Conservation (phyloP, 2,113 vertebrate genomes). For the Ophiodon elongatus region DNA sequence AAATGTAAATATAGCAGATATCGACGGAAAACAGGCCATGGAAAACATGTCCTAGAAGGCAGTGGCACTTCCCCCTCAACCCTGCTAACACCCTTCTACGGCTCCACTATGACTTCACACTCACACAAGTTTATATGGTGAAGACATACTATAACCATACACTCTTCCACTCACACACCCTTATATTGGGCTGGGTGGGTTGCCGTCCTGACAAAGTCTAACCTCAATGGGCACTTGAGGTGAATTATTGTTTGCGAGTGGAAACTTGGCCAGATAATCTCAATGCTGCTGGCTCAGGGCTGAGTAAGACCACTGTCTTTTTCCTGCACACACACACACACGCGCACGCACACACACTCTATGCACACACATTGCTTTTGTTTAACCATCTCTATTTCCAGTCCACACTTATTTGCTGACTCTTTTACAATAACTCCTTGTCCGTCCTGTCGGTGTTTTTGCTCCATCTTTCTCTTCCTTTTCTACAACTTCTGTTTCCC, state of each 20-base stretch:
- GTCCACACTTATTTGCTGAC: conserved; percentile 71
- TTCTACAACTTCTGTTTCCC: conserved; percentile 25
- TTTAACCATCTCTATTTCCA: conserved; percentile 70
- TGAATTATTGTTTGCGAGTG: conserved; percentile 86
- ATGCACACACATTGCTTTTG: conserved; percentile 48
- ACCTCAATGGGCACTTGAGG: conserved; percentile 80
- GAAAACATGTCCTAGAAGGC: conserved; percentile 67
- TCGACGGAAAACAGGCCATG: conserved; percentile 76
- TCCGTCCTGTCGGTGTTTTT: conserved; percentile 20
- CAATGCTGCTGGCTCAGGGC: conserved; percentile 74
- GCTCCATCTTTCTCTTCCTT: conserved; percentile 49
- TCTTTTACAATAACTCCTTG: conserved; percentile 66
- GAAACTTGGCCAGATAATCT: conserved; percentile 85
- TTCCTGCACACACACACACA: conserved; percentile 14
- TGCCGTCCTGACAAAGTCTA: conserved; percentile 60
- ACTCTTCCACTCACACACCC: conserved; percentile 46
- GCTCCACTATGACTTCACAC: conserved; percentile 35
- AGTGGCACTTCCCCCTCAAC: conserved; percentile 26
- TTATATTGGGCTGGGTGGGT: conserved; percentile 66
- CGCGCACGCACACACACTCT: background rate
- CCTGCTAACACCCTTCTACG: conserved; percentile 49
- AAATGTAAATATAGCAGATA: conserved; percentile 80
- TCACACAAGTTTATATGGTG: conserved; percentile 37
- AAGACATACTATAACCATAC: conserved; percentile 51
- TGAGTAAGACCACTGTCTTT: conserved; percentile 82